Base-by-base conservation (phyloP, 1,140 invertebrate species). In the Caerostris darwini region DNA sequence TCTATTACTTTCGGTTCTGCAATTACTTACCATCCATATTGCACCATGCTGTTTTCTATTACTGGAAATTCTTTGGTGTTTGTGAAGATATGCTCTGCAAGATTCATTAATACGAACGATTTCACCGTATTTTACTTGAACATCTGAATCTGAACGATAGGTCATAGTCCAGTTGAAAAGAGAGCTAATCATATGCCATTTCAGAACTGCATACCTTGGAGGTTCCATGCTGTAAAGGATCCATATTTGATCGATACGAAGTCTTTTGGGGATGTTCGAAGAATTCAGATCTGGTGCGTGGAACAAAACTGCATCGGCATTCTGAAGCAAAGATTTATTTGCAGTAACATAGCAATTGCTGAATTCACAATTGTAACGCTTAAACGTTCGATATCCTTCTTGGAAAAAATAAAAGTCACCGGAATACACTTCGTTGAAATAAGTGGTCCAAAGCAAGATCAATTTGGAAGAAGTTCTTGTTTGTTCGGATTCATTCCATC, bases 1-100 rank as follows among this genome's bases (percentile, higher is more conserved):
- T 17, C 97, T 95, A 3, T 95, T 95, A 94, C 97, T 97, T 19
- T 94, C 94, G 0, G 97, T 96, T 3, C 95, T 6, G 95, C 97
- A 98, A 95, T 97, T 97, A 82, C 97, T 97, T 2, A 97, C 97
- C 94, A 97, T 97, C 97, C 97, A 97, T 17, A 96, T 95, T 5
- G 95, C 96, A 83, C 96, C 95, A 50, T 50, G 19, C 2, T 34
- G 34, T 94, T 96, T 96, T 7, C 94, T 96, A 89, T 93, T 87
- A 61, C 17, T 93, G 7, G 14, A 3, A 77, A 14, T 12, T 7
- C 5, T 77, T 34, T 17, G 17, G 17, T 34, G n/a, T 85, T 57
- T 57, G 10, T 10, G 14, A 12, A 8, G n/a, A 17, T 57, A 7
- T 17, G 4, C 17, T 7, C 12, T 61, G 12, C 34, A 19, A 53